A percentile compares a stretch with the other conserved stretches of the same genome.
Evolutionary conservation across 2,113 vertebrate species (phyloP).

Genomic region (Takifugu bimaculatus): DNA sequence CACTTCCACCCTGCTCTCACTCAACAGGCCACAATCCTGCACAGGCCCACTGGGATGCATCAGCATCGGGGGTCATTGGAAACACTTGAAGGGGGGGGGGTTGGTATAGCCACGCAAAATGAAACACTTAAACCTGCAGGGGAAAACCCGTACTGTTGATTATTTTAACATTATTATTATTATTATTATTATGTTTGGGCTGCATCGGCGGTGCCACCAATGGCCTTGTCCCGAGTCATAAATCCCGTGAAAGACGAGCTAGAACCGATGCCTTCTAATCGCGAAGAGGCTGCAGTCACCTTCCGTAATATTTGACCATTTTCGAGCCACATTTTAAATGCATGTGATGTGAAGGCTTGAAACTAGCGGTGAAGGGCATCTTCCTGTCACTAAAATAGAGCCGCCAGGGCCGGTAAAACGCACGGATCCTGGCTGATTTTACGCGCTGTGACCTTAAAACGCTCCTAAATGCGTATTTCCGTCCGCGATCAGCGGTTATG

Average conservation of each 20-base stretch:
- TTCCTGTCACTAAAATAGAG: background rate
- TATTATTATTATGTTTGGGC: too few relatives aligned
- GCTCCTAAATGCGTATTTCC: background rate
- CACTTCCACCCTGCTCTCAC: slow-evolving; percentile 10
- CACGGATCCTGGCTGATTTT: background rate
- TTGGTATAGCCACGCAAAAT: too few relatives aligned
- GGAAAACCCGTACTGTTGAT: too few relatives aligned
- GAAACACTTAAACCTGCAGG: too few relatives aligned
- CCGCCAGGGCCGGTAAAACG: background rate
- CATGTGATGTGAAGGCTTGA: slow-evolving; percentile 20
- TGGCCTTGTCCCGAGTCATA: too few relatives aligned
- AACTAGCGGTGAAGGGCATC: slow-evolving; percentile 54
- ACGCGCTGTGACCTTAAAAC: background rate
- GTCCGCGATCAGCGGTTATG: slow-evolving; percentile 31
- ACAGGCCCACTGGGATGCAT: background rate
- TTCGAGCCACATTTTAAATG: slow-evolving; percentile 1
- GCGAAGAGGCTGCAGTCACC: too few relatives aligned
- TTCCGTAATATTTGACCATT: background rate
- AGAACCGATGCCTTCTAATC: too few relatives aligned
- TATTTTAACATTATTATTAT: too few relatives aligned
- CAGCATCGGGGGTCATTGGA: background rate
- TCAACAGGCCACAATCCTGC: background rate
- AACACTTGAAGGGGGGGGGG: too few relatives aligned
- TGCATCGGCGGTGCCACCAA: too few relatives aligned
- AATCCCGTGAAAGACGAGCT: too few relatives aligned